Evolutionary conservation across 2,888 invertebrate genomes (phyloP).

Genomic region (Malthinus flaveolus): DNA sequence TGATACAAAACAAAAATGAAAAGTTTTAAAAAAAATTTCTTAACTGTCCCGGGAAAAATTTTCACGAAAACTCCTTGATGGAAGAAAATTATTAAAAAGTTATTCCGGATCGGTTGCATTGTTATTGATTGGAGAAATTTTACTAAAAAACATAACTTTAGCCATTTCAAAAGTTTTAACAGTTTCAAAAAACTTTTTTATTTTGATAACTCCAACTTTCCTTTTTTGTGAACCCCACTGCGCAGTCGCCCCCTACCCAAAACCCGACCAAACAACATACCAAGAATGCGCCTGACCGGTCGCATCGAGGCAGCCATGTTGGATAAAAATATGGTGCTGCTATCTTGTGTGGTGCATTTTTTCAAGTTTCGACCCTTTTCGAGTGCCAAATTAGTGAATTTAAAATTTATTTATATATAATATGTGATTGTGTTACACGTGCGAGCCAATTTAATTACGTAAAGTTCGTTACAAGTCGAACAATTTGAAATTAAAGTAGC

Average conservation of each 20-base stretch:
- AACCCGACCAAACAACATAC: slow-evolving; percentile 30
- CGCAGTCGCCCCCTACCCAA: slow-evolving; percentile 25
- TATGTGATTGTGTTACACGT: slow-evolving; percentile 6
- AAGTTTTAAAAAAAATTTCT: no score
- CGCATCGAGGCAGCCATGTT: slow-evolving; percentile 48
- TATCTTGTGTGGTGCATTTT: slow-evolving; percentile 35
- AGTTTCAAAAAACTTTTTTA: no score
- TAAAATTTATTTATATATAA: slow-evolving; percentile 8
- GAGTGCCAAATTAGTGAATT: slow-evolving; percentile 11
- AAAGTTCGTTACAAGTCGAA: not conserved
- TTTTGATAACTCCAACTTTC: no score
- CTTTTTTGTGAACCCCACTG: not conserved
- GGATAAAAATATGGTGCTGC: slow-evolving; percentile 50
- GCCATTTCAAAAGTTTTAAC: not conserved
- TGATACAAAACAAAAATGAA: no score
- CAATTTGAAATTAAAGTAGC: no score
- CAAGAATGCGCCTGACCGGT: slow-evolving; percentile 30
- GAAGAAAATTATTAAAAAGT: no score
- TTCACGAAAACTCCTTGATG: no score
- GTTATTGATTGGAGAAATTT: not conserved
- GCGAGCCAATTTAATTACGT: slow-evolving; percentile 1
- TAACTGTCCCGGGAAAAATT: no score
- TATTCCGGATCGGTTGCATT: not conserved
- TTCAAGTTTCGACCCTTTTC: slow-evolving; percentile 12
- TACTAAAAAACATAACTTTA: no score